Evolutionary conservation across 2,113 vertebrate species (phyloP).

Genomic region (Chelonoidis abingdonii): DNA sequence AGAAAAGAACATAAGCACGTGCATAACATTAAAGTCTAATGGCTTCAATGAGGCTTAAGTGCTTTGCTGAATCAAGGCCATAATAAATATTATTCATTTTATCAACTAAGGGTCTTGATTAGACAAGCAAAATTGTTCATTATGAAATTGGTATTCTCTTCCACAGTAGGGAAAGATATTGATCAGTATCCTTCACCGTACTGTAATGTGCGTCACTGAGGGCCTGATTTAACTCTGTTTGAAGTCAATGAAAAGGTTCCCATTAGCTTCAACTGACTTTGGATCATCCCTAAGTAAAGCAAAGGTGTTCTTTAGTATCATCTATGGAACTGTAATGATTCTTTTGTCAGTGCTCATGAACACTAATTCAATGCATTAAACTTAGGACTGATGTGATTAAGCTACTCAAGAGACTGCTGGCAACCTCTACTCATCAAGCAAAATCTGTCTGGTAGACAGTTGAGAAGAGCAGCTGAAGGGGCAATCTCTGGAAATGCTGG

Average conservation of each 20-base stretch:
- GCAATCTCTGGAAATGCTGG: neutral
- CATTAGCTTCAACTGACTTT: neutral
- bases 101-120: neutral
- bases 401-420: neutral
- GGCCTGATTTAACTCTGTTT: neutral
- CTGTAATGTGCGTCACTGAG: neutral
- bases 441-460: conserved; percentile 42
- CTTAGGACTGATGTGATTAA: neutral
- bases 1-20: neutral
- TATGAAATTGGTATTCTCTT: neutral
- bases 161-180: neutral
- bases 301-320: neutral
- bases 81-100: neutral
- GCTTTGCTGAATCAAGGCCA: neutral
- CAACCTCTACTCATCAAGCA: conserved; percentile 19
- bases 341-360: neutral
- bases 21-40: neutral
- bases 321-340: neutral
- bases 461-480: conserved; percentile 59
- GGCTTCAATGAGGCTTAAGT: neutral
- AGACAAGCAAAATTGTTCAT: neutral
- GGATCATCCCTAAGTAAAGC: neutral
- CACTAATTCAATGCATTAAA: neutral
- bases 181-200: neutral
- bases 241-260: neutral